A percentile compares a stretch with the other conserved stretches of the same genome.
phyloP scores from a whole-genome alignment of 2,113 vertebrate species.

The Nothobranchius furzeri region DNA sequence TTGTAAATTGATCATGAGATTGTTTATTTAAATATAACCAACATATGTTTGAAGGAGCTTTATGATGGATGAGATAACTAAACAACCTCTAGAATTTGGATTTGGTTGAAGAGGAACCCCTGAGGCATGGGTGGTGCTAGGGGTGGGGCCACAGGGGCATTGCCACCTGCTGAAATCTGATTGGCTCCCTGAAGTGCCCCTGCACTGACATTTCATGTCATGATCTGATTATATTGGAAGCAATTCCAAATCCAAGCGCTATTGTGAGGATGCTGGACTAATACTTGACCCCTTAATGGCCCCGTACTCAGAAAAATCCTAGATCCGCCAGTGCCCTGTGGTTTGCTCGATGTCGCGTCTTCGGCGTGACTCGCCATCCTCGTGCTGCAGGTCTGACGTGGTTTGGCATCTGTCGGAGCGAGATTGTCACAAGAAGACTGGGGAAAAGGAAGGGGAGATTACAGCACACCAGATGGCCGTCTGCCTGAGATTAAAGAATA shows the following conservation, averaged over 20 bases:
- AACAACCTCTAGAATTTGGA: too few relatives aligned
- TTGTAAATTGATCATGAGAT: conserved; percentile 21
- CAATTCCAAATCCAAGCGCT: too few relatives aligned
- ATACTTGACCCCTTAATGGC: too few relatives aligned
- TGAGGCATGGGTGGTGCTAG: too few relatives aligned
- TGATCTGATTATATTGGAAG: too few relatives aligned
- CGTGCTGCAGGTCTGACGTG: conserved; percentile 58
- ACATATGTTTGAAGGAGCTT: conserved; percentile 28
- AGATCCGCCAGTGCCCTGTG: not conserved
- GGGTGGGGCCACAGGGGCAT: too few relatives aligned
- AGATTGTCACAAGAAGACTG: conserved; percentile 58
- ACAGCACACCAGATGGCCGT: conserved; percentile 74
- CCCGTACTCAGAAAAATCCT: too few relatives aligned
- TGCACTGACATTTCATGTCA: too few relatives aligned
- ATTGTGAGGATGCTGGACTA: too few relatives aligned
- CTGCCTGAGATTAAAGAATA: conserved; percentile 78
- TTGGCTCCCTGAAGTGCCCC: too few relatives aligned
- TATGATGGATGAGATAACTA: not conserved
- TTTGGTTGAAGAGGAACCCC: too few relatives aligned
- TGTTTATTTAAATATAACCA: conserved; percentile 34
- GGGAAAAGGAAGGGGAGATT: conserved; percentile 32
- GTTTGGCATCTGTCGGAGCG: conserved; percentile 65
- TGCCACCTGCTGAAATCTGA: too few relatives aligned
- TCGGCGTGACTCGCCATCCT: conserved; percentile 35
- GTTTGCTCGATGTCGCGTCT: not conserved